Base-by-base conservation (phyloP, 1,140 invertebrate genomes). In the Orius insidiosus region DNA sequence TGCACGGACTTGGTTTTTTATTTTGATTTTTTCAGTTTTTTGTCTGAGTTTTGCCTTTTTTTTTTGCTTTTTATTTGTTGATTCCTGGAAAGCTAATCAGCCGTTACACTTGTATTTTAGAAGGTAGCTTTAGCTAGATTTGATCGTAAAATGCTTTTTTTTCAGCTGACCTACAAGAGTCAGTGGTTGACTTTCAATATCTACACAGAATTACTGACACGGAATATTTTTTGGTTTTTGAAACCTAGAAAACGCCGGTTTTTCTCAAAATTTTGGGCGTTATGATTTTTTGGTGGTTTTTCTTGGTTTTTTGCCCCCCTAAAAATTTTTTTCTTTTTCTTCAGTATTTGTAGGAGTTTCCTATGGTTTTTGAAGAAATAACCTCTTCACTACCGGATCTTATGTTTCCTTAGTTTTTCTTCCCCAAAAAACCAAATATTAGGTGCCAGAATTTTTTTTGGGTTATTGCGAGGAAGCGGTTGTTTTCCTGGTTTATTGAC, bases 1-100 rank as follows among this genome's bases (percentile, higher is more conserved):
- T 54, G 49, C 52, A 51, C 47, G 52, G 47, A 46, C 55, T 55
- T 55, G 53, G 59, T 55, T 36, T 50, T 31, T 46, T 16, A 11
- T 0, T 47, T 40, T 19, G 47, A n/a, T 39, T 50, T 50, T 19
- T 47, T n/a, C n/a, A n/a, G n/a, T n/a, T n/a, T n/a, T n/a, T n/a
- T n/a, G n/a, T n/a, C n/a, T 53, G 5, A 16, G 38, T 38, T 48
- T 53, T 13, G 31, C 16, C 13, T 45, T 50, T 24, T 13, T 46
- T 43, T 24, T 13, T 13, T 43, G 36, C 19, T n/a, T 40, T 43
- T 40, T 45, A 43, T 43, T 43, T 30, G 19, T 24, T 39, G 37
- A 15, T 49, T 37, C 33, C 14, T 49, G 32, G 16, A 33, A 16
- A 32, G 19, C 31, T 33, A 32, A n/a, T n/a, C n/a, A n/a, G n/a